These are phyloP conservation scores for Vidua macroura DNA, from an alignment of 2,113 vertebrate genomes.

Conservation along the genomic window DNA sequence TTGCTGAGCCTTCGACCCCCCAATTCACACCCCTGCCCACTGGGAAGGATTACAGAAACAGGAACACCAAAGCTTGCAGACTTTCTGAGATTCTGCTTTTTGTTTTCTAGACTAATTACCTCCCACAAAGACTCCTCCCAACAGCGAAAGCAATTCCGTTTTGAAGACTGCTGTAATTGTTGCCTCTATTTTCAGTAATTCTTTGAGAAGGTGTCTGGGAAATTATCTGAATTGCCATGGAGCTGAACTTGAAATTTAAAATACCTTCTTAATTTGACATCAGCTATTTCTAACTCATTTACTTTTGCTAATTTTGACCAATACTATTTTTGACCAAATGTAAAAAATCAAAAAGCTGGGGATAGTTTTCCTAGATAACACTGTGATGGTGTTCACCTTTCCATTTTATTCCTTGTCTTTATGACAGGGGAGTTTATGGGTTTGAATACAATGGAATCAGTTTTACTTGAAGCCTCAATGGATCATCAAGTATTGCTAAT, in stretches of 20 bases:
- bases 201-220: background rate
- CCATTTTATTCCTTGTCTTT: background rate
- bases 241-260: constrained; percentile 1
- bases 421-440: background rate
- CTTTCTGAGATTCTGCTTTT: background rate
- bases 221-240: background rate
- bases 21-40: background rate
- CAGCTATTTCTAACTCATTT: background rate
- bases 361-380: background rate
- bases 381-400: background rate
- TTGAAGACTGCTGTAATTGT: background rate
- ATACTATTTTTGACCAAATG: background rate
- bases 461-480: background rate
- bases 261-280: background rate
- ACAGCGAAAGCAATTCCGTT: background rate
- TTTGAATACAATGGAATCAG: background rate
- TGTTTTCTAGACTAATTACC: background rate
- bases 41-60: background rate
- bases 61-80: background rate
- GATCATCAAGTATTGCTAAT: background rate
- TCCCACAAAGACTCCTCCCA: background rate
- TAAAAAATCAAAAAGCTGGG: background rate
- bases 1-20: background rate
- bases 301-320: background rate
- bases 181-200: background rate